phyloP scores from a whole-genome alignment of 2,797 vertebrate species.

The Steatocranus sp. region DNA sequence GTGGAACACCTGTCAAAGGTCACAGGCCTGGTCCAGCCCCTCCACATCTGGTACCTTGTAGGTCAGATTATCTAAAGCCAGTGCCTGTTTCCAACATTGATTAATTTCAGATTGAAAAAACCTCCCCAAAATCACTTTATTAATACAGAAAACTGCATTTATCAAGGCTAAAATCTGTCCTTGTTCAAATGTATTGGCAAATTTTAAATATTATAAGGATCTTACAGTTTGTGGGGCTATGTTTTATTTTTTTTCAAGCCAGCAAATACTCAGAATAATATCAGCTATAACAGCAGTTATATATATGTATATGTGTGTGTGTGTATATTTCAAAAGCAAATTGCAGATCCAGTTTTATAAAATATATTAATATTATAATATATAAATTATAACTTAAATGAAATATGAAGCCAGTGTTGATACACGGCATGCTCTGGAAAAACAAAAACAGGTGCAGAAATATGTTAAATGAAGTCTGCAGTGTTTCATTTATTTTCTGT shows the following conservation, averaged over 20 bases:
- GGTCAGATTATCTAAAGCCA: conserved; percentile 13
- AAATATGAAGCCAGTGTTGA: neutral
- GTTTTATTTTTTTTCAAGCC: neutral
- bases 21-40: neutral
- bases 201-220: neutral
- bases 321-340: neutral
- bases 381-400: neutral
- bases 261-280: neutral
- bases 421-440: neutral
- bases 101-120: conserved; percentile 2
- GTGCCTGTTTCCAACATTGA: neutral
- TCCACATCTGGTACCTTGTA: conserved; percentile 13
- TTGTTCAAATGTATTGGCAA: neutral
- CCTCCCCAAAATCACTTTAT: neutral
- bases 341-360: neutral
- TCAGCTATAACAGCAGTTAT: neutral
- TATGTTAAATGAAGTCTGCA: neutral
- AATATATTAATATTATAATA: neutral
- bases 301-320: neutral
- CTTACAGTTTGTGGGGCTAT: neutral
- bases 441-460: neutral
- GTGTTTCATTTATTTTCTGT: neutral
- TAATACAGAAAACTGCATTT: neutral
- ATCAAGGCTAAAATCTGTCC: neutral
- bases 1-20: conserved; percentile 43